Evolutionary conservation across 1,140 invertebrate species (phyloP).

Genomic region (Bursaphelenchus mucronatus): DNA sequence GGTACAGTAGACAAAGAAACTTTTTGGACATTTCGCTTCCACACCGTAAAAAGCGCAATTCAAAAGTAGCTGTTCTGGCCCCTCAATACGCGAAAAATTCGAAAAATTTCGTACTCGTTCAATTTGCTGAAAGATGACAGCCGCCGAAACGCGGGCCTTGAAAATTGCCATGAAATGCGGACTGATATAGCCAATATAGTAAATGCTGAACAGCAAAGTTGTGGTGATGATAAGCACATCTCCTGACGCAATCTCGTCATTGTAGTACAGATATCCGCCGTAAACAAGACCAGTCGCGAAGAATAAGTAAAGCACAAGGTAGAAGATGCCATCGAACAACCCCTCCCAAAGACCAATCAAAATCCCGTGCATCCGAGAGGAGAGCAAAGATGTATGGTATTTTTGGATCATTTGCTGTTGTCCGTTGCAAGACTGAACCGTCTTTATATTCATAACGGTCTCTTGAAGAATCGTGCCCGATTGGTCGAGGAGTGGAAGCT

Average conservation of each 20-base stretch:
- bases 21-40: too few relatives aligned
- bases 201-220: slow-evolving; percentile 29
- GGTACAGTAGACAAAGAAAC: too few relatives aligned
- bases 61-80: too few relatives aligned
- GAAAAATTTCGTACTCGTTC: slow-evolving; percentile 31
- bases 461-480: slow-evolving; percentile 44
- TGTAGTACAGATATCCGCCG: slow-evolving; percentile 27
- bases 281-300: slow-evolving; percentile 28
- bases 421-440: slow-evolving; percentile 76
- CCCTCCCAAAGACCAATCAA: slow-evolving; percentile 40
- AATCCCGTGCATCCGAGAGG: slow-evolving; percentile 31
- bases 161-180: slow-evolving; percentile 45
- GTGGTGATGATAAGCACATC: slow-evolving; percentile 46
- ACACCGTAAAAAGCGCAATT: too few relatives aligned
- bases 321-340: slow-evolving; percentile 40
- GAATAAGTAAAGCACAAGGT: slow-evolving; percentile 41
- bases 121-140: slow-evolving; percentile 43
- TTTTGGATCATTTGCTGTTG: slow-evolving; percentile 68
- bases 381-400: slow-evolving; percentile 27
- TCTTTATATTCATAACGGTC: slow-evolving; percentile 66
- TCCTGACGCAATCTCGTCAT: slow-evolving; percentile 27
- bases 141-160: slow-evolving; percentile 47
- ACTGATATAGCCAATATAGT: slow-evolving; percentile 41
- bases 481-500: slow-evolving; percentile 22
- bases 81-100: neutral